Evolutionary conservation across 2,113 vertebrate species (phyloP), one percentile per base, ranked within the genome.

Genomic region (Cairina moschata): DNA sequence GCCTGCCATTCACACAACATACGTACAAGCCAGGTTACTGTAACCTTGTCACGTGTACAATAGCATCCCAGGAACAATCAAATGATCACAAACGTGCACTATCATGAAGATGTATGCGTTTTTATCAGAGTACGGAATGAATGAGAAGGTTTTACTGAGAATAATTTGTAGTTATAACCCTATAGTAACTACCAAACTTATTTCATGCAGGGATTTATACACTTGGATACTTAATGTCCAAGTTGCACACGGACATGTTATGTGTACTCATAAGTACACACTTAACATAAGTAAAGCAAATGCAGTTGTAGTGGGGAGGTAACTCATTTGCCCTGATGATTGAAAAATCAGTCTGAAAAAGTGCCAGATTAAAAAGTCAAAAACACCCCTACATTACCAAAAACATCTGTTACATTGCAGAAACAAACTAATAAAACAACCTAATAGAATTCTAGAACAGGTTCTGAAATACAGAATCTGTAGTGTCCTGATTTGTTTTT

Each of bases 331-430:
- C 50, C 46, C 10, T 22, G 20, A 20, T 48, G 46, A 22, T 48
- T 11, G 40, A 48, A 48, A 48, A 48, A 48, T 22, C 46, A 48
- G 46, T 48, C 46, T 48, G 50, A 8, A 25, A 16, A 86, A 68
- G 69, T 59, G 63, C 25, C 68, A 88, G 58, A 84, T 60, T 52
- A 87, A 90, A 93, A 93, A 63, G 56, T 34, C 62, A 40, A 88
- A 91, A 60, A 59, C 32, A 88, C 36, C 15, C 44, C 75, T 93
- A 60, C 95, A 96, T 93, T 82, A 84, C 44, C 83, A 93, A 88
- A 38, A 96, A 96, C 18, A 38, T 90, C 69, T 83, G 77, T 94
- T 85, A 71, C 32, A 94, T 28, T 56, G 67, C 72, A 91, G 85
- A 91, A 92, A 8, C 68, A 63, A 28, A 36, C 59, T 81, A 86